These are phyloP conservation scores for Caenorhabditis latens DNA, from an alignment of 1,140 invertebrate genomes.

Conservation along the genomic window DNA sequence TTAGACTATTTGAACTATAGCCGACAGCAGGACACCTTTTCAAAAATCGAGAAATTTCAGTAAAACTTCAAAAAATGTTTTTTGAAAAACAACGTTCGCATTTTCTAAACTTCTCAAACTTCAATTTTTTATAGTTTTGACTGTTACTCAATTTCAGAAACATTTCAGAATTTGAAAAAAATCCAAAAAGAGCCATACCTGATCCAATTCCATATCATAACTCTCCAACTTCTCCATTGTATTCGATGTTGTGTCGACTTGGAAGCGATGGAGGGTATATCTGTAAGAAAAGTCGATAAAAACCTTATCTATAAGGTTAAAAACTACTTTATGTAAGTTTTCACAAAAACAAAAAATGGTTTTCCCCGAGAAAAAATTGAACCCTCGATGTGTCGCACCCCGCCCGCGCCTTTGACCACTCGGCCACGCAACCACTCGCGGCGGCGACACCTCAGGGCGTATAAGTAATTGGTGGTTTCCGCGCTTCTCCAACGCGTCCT, in stretches of 20 bases:
- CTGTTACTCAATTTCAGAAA: background rate
- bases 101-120: no score
- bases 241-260: conserved; percentile 15
- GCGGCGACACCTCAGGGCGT: background rate
- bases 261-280: conserved; percentile 5
- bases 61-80: no score
- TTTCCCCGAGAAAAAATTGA: background rate
- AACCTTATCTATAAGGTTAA: background rate
- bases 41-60: no score
- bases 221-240: conserved; percentile 43
- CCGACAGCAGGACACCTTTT: no score
- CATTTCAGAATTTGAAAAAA: background rate
- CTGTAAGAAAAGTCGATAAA: background rate
- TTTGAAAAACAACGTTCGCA: no score
- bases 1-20: no score
- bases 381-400: no score
- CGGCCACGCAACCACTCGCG: no score
- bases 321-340: background rate
- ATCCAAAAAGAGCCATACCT: background rate
- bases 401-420: no score
- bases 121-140: background rate
- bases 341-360: background rate
- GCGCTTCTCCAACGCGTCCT: background rate
- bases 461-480: background rate
- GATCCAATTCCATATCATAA: conserved; percentile 36